Evolutionary conservation across 2,888 invertebrate species (phyloP).

Genomic region (Dioctria linearis): DNA sequence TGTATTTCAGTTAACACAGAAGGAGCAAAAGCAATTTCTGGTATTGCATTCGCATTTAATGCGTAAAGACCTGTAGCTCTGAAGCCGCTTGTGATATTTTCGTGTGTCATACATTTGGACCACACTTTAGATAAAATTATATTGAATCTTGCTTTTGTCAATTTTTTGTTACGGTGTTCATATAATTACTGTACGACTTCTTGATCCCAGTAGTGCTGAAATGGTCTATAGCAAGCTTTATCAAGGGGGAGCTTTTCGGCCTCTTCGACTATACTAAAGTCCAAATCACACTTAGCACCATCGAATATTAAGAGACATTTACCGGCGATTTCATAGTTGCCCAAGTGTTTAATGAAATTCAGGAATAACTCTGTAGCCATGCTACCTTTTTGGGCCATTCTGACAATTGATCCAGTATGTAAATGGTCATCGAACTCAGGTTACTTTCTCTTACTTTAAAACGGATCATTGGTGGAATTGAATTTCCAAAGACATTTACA

Average conservation of each 20-base stretch:
- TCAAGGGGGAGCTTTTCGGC: conserved; percentile 40
- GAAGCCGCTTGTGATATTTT: too few relatives aligned
- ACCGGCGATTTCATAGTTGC: conserved; percentile 30
- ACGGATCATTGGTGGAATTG: conserved; percentile 44
- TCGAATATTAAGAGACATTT: conserved; percentile 54
- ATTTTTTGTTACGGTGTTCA: too few relatives aligned
- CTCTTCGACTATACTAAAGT: conserved; percentile 51
- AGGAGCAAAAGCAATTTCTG: too few relatives aligned
- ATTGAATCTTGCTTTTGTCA: too few relatives aligned
- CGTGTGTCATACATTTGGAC: too few relatives aligned
- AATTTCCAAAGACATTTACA: conserved; percentile 29
- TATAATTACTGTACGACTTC: too few relatives aligned
- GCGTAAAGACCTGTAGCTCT: too few relatives aligned
- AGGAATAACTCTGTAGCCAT: conserved; percentile 51
- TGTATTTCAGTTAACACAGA: too few relatives aligned
- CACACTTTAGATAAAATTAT: too few relatives aligned
- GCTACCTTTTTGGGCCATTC: conserved; percentile 49
- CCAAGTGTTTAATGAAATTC: conserved; percentile 42
- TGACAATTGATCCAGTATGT: conserved; percentile 44
- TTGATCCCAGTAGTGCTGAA: too few relatives aligned
- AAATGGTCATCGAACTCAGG: conserved; percentile 52
- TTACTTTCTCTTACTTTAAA: conserved; percentile 48
- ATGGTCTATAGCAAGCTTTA: too few relatives aligned
- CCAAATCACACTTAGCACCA: conserved; percentile 50
- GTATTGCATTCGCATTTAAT: too few relatives aligned